These are phyloP conservation scores for Rhaphigaster nebulosa DNA, from an alignment of 2,888 invertebrate genomes.

Conservation along the genomic window DNA sequence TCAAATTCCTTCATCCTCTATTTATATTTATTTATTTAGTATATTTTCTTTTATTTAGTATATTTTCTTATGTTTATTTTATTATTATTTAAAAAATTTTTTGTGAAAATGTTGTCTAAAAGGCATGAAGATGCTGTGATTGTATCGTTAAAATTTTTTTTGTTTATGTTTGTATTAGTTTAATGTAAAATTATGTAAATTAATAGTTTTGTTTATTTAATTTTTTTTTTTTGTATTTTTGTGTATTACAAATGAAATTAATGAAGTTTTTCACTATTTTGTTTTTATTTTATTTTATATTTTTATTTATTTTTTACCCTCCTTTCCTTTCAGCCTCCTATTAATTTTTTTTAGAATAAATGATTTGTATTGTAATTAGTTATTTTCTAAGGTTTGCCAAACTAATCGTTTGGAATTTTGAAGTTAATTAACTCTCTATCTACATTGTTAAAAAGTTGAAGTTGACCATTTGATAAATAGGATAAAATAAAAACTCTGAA, in stretches of 20 bases:
- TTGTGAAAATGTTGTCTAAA: slow-evolving; percentile 55
- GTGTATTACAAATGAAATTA: slow-evolving; percentile 67
- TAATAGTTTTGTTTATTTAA: slow-evolving; percentile 73
- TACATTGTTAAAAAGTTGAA: too few species aligned
- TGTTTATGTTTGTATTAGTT: slow-evolving; percentile 66
- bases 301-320: slow-evolving; percentile 60
- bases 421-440: not conserved
- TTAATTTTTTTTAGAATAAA: not conserved
- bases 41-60: slow-evolving; percentile 32
- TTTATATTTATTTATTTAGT: slow-evolving; percentile 52
- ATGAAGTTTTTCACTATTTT: slow-evolving; percentile 64
- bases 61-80: slow-evolving; percentile 35
- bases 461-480: not conserved
- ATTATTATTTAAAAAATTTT: slow-evolving; percentile 30
- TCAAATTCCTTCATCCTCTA: not conserved
- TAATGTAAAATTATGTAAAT: slow-evolving; percentile 68
- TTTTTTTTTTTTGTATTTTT: slow-evolving; percentile 68
- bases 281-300: slow-evolving; percentile 66
- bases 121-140: slow-evolving; percentile 62
- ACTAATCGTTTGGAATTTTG: not conserved
- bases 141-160: slow-evolving; percentile 66
- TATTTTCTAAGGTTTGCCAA: not conserved
- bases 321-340: slow-evolving; percentile 36
- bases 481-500: not conserved
- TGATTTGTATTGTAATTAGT: not conserved